Evolutionary conservation across 2,113 vertebrate genomes (phyloP).

Genomic region (Aegotheles bennettii): DNA sequence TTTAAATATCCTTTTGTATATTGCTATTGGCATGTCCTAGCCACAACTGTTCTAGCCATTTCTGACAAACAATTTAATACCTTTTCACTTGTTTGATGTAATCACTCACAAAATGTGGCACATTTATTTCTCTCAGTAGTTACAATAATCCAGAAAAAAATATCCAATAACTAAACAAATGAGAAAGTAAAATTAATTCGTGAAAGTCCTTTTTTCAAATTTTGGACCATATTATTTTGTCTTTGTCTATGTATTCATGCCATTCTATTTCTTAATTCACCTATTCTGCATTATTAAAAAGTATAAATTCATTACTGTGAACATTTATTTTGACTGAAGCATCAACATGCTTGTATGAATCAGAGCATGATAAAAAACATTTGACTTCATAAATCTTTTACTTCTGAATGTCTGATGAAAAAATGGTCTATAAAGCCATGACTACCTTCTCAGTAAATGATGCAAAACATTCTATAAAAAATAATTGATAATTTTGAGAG

Average conservation of each 20-base stretch:
- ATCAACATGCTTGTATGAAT: constrained; percentile 37
- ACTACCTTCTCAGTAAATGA: constrained; percentile 63
- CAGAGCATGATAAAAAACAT: constrained; percentile 52
- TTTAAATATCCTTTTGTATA: background rate
- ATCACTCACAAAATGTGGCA: background rate
- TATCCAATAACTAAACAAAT: background rate
- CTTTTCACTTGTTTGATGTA: background rate
- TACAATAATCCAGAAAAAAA: background rate
- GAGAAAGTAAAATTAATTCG: background rate
- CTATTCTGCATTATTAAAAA: constrained; percentile 49
- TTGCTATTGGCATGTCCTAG: background rate
- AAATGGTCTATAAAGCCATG: constrained; percentile 52
- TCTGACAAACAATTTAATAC: background rate
- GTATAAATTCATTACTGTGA: constrained; percentile 44
- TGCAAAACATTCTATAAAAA: constrained; percentile 66
- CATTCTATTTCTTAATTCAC: constrained; percentile 30
- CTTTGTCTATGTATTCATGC: background rate
- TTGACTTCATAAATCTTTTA: constrained; percentile 70
- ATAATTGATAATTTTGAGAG: constrained; percentile 72
- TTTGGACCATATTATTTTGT: background rate
- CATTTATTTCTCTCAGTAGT: background rate
- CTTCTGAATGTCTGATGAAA: constrained; percentile 54
- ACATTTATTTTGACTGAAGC: constrained; percentile 56
- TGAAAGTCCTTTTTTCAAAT: background rate
- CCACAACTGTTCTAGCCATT: background rate